Evolutionary conservation across 2,797 vertebrate genomes (phyloP), one percentile per base, ranked within the genome.

Genomic region (Notamacropus eugenii): DNA sequence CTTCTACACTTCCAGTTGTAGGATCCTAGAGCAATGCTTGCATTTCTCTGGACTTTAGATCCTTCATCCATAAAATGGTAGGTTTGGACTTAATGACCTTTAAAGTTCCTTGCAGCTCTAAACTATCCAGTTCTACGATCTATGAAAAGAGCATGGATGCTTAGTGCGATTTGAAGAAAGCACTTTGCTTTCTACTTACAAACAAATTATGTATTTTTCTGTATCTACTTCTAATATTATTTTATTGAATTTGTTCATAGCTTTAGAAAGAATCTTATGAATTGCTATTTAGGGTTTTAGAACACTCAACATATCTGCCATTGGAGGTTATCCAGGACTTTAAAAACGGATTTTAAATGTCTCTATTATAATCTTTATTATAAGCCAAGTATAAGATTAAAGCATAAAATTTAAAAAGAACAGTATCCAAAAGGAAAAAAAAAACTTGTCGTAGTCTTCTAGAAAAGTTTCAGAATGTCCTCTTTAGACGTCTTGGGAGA

Each of bases 271-370:
- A 55, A 91, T 28, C 1, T 24, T 16, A 55, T 93, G 96, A 93
- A 92, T 97, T 59, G 92, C 9, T 91, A 57, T 95, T 93, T 96
- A 67, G 95, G 92, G 91, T 55, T 94, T 95, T 92, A 40, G 58
- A 67, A 92, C 52, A 95, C 31, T 94, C 74, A 95, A 92, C 31
- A 14, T 74, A 93, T 52, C 95, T 97, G 93, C 91, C 50, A 58
- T 46, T 93, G 62, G 92, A 98, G 96, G 59, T 96, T 97, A 96
- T 5, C 91, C 55, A 96, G 95, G 90, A 91, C 31, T 93, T 52
- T 57, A 40, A 10, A 95, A 59, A 92, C 95, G 28, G 93, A 93
- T 94, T 94, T 95, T 91, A 67, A 95, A 55, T 93, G 24, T 67
- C 93, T 10, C 94, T 93, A 59, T 93, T 82, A 92, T 31, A 93